Percentiles rank a stretch among this genome's conserved stretches.
These are phyloP conservation scores for Micrastur ruficollis DNA, from an alignment of 2,797 vertebrate species.

Conservation along the genomic window DNA sequence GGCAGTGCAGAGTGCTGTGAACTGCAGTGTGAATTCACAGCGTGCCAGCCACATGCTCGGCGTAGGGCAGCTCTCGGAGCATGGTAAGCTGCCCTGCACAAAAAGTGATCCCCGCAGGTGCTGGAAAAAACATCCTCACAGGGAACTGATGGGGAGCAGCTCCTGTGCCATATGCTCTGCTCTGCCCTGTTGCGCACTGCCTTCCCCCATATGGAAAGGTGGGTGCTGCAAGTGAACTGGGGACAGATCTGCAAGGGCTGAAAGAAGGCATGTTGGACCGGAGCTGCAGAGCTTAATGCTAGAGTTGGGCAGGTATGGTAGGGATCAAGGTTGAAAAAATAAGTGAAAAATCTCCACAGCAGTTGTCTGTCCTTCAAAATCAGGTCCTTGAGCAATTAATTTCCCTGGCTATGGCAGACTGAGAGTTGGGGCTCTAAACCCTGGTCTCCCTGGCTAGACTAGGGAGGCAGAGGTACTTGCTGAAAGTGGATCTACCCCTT, in stretches of 20 bases:
- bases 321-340: not conserved
- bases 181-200: not conserved
- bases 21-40: not conserved
- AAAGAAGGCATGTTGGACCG: fast-evolving
- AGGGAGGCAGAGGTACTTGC: not conserved
- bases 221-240: not conserved
- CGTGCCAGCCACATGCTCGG: fast-evolving
- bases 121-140: not conserved
- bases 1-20: too few relatives aligned
- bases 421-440: not conserved
- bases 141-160: not conserved
- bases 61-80: fast-evolving
- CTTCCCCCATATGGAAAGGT: not conserved
- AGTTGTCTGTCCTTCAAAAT: not conserved
- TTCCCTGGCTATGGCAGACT: not conserved
- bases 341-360: not conserved
- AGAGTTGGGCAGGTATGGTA: not conserved
- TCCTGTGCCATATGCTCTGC: not conserved
- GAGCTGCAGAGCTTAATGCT: not conserved
- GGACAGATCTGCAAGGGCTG: not conserved
- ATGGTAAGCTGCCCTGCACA: not conserved
- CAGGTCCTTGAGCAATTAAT: not conserved
- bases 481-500: not conserved
- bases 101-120: not conserved
- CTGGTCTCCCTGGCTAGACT: not conserved